Conservation (phyloP, 2,113 vertebrate species). For the Maccullochella peelii region DNA sequence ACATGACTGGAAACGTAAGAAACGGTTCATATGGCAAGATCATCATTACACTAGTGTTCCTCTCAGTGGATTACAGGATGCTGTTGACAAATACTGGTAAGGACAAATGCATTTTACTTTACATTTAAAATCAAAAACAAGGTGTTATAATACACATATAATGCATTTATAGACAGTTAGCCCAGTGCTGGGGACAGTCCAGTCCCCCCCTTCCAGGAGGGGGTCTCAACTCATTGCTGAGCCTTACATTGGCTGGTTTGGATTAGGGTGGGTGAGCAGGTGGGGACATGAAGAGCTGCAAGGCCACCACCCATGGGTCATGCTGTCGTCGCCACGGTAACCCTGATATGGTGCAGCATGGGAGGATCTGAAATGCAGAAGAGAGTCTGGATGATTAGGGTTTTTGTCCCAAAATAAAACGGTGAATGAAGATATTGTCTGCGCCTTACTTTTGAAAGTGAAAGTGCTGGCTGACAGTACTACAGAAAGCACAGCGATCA, state of each 20-base stretch:
- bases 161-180: constrained; percentile 60
- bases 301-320: constrained; percentile 46
- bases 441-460: background rate
- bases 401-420: constrained; percentile 14
- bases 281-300: constrained; percentile 48
- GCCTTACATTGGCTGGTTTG: constrained; percentile 53
- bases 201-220: constrained; percentile 15
- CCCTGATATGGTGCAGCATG: constrained; percentile 58
- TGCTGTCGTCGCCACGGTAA: constrained; percentile 64
- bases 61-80: constrained; percentile 36
- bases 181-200: constrained; percentile 39
- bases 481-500: background rate
- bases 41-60: constrained; percentile 27
- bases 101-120: constrained; percentile 65
- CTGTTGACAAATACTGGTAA: constrained; percentile 42
- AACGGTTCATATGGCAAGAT: constrained; percentile 31
- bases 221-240: constrained; percentile 37
- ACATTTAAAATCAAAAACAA: constrained; percentile 74
- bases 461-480: background rate
- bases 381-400: background rate
- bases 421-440: background rate
- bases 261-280: constrained; percentile 28
- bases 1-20: constrained; percentile 42
- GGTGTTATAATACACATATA: constrained; percentile 73
- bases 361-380: constrained; percentile 75